These are phyloP conservation scores for Erythrocebus patas DNA, from an alignment of 2,113 vertebrate species.

Conservation along the genomic window DNA sequence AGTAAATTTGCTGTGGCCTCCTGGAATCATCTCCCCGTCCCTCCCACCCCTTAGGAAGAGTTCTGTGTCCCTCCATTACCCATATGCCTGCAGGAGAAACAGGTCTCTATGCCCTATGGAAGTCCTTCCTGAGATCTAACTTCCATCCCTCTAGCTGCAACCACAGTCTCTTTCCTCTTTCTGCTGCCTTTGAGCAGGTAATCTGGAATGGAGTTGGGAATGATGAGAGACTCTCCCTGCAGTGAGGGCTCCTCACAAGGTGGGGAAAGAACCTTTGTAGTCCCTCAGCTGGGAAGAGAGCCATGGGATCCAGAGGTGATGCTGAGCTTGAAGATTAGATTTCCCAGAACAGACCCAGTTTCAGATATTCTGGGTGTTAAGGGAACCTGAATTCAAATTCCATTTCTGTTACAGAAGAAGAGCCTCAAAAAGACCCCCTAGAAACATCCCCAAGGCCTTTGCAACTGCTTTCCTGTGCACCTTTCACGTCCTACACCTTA, in stretches of 20 bases:
- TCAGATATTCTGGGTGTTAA: conserved; percentile 19
- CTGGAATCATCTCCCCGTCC: not conserved
- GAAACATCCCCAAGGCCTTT: not conserved
- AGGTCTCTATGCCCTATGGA: not conserved
- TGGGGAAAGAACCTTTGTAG: not conserved
- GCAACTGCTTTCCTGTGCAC: not conserved
- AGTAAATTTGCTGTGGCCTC: not conserved
- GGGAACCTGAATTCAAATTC: conserved; percentile 7
- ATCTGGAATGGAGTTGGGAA: not conserved
- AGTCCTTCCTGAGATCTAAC: not conserved
- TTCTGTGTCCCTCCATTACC: not conserved
- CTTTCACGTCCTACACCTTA: not conserved
- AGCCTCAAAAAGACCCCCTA: not conserved
- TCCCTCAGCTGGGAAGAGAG: not conserved
- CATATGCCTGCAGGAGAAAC: not conserved
- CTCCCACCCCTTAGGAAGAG: not conserved
- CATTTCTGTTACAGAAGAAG: conserved; percentile 17
- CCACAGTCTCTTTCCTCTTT: not conserved
- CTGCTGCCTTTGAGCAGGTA: not conserved
- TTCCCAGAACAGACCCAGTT: conserved; percentile 48
- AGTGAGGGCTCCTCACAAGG: not conserved
- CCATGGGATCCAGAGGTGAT: not conserved
- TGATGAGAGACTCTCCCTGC: not conserved
- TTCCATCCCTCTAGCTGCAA: not conserved
- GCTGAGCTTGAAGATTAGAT: not conserved